phyloP scores from a whole-genome alignment of 2,797 vertebrate species.

The Thamnophis elegans region DNA sequence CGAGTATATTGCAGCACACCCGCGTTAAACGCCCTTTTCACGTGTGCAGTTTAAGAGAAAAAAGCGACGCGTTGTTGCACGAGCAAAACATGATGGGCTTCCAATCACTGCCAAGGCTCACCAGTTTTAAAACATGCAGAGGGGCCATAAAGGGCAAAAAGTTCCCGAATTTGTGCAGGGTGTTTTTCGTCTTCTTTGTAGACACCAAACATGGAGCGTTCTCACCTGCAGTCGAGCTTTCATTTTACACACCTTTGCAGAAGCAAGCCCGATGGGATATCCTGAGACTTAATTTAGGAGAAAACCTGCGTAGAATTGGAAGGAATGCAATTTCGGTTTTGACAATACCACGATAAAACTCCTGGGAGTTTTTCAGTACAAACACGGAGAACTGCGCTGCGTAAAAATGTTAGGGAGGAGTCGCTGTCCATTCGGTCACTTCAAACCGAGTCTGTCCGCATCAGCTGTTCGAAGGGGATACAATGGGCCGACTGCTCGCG shows the following conservation, averaged over 20 bases:
- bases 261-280: neutral
- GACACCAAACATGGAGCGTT: too few species aligned
- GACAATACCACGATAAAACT: neutral
- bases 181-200: neutral
- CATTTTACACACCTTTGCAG: neutral
- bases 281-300: neutral
- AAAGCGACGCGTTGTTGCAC: slow-evolving; percentile 22
- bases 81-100: neutral
- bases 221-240: neutral
- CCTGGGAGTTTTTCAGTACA: neutral
- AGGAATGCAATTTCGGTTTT: neutral
- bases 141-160: neutral
- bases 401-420: neutral
- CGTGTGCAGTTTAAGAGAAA: neutral
- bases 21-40: neutral
- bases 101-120: neutral
- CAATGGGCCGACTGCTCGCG: neutral
- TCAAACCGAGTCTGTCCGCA: too few species aligned
- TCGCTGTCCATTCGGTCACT: neutral
- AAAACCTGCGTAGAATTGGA: neutral
- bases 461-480: neutral
- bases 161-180: neutral
- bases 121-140: neutral
- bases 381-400: neutral
- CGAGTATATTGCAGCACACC: too few species aligned